phyloP scores from a whole-genome alignment of 2,888 invertebrate genomes.

The Urechis unicinctus region DNA sequence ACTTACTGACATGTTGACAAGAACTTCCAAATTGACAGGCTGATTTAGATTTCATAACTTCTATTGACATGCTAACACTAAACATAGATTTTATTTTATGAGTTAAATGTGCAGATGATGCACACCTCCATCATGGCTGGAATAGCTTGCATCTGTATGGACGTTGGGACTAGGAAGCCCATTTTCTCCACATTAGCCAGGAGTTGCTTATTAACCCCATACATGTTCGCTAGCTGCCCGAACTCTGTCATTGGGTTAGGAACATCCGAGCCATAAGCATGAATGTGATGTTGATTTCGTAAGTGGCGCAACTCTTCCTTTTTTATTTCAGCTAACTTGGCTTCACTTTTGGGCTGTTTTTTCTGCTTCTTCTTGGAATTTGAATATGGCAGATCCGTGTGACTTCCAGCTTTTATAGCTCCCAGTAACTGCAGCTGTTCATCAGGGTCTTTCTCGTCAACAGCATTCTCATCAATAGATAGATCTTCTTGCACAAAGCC shows the following conservation, averaged over 20 bases:
- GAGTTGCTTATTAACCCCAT: conserved; percentile 59
- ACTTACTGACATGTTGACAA: no score
- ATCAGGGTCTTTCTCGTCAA: background rate
- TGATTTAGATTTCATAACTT: no score
- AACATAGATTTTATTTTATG: no score
- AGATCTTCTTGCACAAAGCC: no score
- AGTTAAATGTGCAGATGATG: no score
- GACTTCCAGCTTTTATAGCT: background rate
- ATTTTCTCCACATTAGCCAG: conserved; percentile 61
- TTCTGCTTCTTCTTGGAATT: conserved; percentile 1
- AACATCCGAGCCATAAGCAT: conserved; percentile 71
- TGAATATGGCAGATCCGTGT: no score
- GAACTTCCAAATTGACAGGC: no score
- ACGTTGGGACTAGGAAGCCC: conserved; percentile 40
- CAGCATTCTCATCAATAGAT: background rate
- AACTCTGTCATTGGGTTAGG: conserved; percentile 70
- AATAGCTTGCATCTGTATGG: conserved; percentile 71
- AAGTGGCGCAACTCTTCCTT: conserved; percentile 2
- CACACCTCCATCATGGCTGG: conserved; percentile 70
- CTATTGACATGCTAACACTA: no score
- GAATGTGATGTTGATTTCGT: conserved; percentile 67
- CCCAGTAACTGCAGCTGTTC: background rate
- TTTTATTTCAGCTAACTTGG: conserved; percentile 7
- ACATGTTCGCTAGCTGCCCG: conserved; percentile 55
- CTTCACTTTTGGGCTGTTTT: background rate